Base-by-base conservation (phyloP, 2,113 vertebrate species). In the Nannospalax galili region DNA sequence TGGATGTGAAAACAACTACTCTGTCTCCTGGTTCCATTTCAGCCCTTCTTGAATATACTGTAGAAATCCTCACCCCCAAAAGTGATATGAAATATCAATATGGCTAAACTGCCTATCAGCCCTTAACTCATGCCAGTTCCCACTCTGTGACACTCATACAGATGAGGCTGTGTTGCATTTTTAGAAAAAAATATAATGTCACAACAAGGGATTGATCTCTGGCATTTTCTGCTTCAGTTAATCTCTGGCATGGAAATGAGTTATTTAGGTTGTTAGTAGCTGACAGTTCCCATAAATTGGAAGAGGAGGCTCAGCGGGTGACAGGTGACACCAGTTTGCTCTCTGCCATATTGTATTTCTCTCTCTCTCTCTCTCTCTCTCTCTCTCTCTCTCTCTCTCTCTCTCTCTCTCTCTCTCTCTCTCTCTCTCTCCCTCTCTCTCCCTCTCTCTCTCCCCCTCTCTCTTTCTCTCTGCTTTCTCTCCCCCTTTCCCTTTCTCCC, bases 141-240 rank as follows among this genome's bases (percentile, higher is more conserved):
- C 3, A 37, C 10, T 22, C 75, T 0, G 1, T 67, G 74, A 42
- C 87, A 92, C 28, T 28, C 48, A 88, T 8, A 48, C 1, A 67
- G 62, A 90, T 17, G 4, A 84, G n/a, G 35, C 80, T 62, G 62
- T 93, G 78, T 81, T 52, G 70, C 40, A 72, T 80, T 96, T 93
- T 70, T 2, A 64, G n/a, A 8, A 84, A 73, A 35, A 95, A 86
- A 85, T 89, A 62, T 58, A 81, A 22, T 15, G 40, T 77, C 96
- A 92, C 26, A 87, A 69, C 84, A 67, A 60, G 26, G 35, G 82
- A 74, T 74, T 94, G n/a, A 75, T 96, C 84, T 85, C 26, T 16
- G 30, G 87, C 82, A 93, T 95, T 94, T 96, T 94, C 82, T 93
- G 78, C 85, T 92, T 97, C 78, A 73, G 58, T 92, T 96, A 90